Evolutionary conservation across 2,113 vertebrate genomes (phyloP).

Genomic region (Ardeotis arabs): DNA sequence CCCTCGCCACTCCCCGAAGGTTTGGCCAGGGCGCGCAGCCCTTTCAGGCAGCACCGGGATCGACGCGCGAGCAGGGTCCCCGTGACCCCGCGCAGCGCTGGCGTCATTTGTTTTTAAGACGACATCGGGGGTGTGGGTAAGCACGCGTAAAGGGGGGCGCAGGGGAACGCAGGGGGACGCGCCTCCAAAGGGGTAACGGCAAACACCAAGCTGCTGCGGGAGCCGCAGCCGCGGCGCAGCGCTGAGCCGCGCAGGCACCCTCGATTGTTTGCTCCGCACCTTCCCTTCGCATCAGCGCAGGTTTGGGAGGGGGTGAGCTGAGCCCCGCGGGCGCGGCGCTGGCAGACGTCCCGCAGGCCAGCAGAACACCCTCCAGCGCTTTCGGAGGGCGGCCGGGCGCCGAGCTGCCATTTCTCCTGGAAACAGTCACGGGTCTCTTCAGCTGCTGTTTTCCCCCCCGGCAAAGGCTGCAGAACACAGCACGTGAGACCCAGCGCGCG

Average conservation of each 20-base stretch:
- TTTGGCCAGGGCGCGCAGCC: neutral
- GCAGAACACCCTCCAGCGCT: neutral
- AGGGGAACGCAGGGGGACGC: neutral
- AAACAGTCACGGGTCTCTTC: neutral
- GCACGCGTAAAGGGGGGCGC: neutral
- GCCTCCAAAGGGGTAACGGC: neutral
- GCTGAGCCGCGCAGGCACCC: accelerated
- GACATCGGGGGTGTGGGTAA: neutral
- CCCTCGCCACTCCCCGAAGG: conserved; percentile 34
- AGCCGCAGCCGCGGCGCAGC: neutral
- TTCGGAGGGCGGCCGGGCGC: accelerated
- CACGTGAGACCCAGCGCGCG: no score
- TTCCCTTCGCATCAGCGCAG: accelerated
- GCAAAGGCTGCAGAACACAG: neutral
- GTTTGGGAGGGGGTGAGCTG: accelerated
- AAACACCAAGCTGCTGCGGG: neutral
- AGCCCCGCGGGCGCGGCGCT: accelerated
- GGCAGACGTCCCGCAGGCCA: neutral
- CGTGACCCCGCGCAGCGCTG: conserved; percentile 9
- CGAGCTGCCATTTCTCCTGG: neutral
- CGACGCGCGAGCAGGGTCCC: conserved; percentile 10
- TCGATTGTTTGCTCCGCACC: neutral
- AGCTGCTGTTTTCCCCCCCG: neutral
- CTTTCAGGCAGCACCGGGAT: neutral
- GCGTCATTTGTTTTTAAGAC: conserved; percentile 39